Conservation (phyloP, 2,113 vertebrate species). For the Henicopernis longicauda region DNA sequence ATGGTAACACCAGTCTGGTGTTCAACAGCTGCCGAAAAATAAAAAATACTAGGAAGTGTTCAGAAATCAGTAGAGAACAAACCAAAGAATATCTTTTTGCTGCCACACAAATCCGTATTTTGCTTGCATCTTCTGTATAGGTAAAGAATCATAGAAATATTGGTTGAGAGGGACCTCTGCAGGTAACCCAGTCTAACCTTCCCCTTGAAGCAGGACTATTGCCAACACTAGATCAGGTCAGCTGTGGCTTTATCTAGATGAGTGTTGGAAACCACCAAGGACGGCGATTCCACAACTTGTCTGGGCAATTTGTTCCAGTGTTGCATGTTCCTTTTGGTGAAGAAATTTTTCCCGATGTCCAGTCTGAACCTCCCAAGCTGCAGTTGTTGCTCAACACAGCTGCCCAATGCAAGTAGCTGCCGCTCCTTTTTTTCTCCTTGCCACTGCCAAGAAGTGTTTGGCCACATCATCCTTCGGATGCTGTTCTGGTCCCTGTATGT, state of each 20-base stretch:
- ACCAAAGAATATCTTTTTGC: not conserved
- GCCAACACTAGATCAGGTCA: not conserved
- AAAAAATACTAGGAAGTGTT: not conserved
- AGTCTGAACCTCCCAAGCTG: not conserved
- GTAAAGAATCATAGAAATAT: not conserved
- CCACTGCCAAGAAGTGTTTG: not conserved
- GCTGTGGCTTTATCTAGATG: not conserved
- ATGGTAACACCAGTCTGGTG: not conserved
- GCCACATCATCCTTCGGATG: not conserved
- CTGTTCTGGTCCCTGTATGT: not conserved
- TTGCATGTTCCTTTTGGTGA: not conserved
- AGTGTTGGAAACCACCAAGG: not conserved
- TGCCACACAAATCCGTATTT: not conserved
- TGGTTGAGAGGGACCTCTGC: constrained; percentile 63
- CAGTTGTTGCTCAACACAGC: not conserved
- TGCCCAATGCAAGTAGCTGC: not conserved
- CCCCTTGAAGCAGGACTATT: not conserved
- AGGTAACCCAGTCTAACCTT: not conserved
- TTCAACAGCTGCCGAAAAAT: not conserved
- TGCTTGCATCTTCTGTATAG: not conserved
- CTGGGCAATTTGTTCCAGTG: not conserved
- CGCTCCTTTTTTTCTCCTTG: not conserved
- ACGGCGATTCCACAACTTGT: not conserved
- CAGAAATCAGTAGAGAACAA: not conserved
- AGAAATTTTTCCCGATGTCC: not conserved